phyloP scores from a whole-genome alignment of 2,113 vertebrate species.

The Mirza zaza region DNA sequence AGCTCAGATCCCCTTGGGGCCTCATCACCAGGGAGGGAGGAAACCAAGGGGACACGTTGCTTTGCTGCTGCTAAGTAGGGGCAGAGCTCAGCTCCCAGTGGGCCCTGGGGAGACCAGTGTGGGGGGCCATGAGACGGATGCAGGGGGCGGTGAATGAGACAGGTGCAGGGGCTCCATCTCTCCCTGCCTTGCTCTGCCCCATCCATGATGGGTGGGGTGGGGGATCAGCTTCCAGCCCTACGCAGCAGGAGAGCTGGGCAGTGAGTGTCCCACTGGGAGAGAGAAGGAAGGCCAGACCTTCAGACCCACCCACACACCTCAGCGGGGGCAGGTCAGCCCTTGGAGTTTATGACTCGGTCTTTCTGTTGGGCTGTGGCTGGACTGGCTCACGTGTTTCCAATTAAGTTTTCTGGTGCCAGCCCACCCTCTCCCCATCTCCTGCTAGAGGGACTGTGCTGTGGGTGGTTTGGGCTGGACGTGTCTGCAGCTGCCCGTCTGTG shows the following conservation, averaged over 20 bases:
- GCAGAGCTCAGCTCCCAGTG: fast-evolving
- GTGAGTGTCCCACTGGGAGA: fast-evolving
- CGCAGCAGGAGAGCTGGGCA: background rate
- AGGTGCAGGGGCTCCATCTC: background rate
- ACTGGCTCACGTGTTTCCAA: background rate
- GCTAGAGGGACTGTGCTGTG: background rate
- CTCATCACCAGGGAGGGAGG: too few relatives aligned
- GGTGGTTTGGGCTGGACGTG: background rate
- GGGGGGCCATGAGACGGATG: too few relatives aligned
- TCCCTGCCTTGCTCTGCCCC: background rate
- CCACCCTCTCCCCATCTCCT: background rate
- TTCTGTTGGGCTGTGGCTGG: background rate
- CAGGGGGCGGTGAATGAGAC: too few relatives aligned
- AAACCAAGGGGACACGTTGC: background rate
- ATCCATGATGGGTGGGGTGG: background rate
- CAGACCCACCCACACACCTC: too few relatives aligned
- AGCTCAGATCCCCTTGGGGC: background rate
- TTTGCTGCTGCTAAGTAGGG: background rate
- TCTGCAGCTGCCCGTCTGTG: too few relatives aligned
- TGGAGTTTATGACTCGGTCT: background rate
- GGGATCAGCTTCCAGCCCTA: background rate
- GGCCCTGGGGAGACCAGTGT: background rate
- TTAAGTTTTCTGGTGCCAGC: background rate
- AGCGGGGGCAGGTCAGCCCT: too few relatives aligned
- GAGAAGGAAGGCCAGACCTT: background rate